Conservation (phyloP, 2,113 vertebrate species). For the Cebus imitator region DNA sequence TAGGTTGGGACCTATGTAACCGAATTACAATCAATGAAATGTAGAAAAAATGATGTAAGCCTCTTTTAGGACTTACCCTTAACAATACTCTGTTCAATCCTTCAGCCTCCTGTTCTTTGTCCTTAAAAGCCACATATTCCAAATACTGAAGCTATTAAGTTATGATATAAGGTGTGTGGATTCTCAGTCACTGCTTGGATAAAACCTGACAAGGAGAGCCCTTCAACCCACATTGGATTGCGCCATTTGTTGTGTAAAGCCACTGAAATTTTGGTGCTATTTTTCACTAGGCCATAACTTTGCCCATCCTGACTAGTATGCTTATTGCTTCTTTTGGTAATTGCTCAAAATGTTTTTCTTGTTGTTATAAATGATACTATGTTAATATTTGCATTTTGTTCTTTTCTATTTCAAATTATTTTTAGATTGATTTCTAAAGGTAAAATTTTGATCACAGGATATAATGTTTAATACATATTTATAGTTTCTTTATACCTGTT, state of each 20-base stretch:
- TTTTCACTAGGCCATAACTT: neutral
- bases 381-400: neutral
- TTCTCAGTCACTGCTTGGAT: neutral
- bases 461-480: neutral
- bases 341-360: neutral
- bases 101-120: neutral
- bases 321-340: neutral
- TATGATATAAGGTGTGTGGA: neutral
- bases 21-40: neutral
- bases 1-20: neutral
- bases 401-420: neutral
- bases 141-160: neutral
- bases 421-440: slow-evolving; percentile 7
- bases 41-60: neutral
- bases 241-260: neutral
- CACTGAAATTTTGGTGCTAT: neutral
- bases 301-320: neutral
- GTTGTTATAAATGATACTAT: neutral
- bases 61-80: neutral
- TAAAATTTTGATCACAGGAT: neutral
- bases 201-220: neutral
- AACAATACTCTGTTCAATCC: neutral
- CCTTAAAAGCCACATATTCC: neutral
- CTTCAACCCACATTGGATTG: neutral
- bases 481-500: neutral